These are phyloP conservation scores for Morinoia aosen DNA, from an alignment of 2,888 invertebrate genomes.

Conservation along the genomic window DNA sequence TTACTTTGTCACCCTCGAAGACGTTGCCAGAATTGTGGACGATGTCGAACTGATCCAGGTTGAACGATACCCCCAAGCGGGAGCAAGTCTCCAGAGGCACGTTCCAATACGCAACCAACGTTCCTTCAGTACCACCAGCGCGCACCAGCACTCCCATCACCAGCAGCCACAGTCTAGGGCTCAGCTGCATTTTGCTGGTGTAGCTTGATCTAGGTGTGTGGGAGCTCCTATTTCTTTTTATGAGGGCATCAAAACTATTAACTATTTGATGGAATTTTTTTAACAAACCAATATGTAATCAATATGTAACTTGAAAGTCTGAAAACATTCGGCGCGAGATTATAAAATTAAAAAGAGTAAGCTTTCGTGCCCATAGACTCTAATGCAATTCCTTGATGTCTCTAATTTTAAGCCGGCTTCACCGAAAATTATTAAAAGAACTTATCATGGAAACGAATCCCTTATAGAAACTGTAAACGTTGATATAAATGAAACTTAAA, in stretches of 20 bases:
- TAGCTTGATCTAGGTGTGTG: background rate
- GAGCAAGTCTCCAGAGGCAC: constrained; percentile 83
- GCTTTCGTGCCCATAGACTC: background rate
- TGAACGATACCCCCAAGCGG: constrained; percentile 77
- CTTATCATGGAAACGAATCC: background rate
- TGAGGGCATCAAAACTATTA: background rate
- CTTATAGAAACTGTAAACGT: background rate
- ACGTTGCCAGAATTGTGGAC: constrained; percentile 78
- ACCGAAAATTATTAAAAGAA: background rate
- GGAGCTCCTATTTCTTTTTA: background rate
- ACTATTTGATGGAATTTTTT: too few species aligned
- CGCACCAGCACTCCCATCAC: background rate
- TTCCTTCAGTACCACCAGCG: background rate
- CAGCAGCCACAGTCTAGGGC: background rate
- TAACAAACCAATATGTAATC: too few species aligned
- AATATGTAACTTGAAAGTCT: too few species aligned
- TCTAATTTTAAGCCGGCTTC: background rate
- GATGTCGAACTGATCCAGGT: constrained; percentile 77
- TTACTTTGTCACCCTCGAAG: constrained; percentile 77
- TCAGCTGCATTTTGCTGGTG: background rate
- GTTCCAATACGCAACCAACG: constrained; percentile 76
- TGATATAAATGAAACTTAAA: background rate
- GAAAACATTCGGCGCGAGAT: background rate
- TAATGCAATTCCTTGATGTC: background rate
- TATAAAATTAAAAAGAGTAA: background rate